Evolutionary conservation across 2,888 invertebrate genomes (phyloP), one percentile per base, ranked within the genome.

Genomic region (Chymomyza amoena): DNA sequence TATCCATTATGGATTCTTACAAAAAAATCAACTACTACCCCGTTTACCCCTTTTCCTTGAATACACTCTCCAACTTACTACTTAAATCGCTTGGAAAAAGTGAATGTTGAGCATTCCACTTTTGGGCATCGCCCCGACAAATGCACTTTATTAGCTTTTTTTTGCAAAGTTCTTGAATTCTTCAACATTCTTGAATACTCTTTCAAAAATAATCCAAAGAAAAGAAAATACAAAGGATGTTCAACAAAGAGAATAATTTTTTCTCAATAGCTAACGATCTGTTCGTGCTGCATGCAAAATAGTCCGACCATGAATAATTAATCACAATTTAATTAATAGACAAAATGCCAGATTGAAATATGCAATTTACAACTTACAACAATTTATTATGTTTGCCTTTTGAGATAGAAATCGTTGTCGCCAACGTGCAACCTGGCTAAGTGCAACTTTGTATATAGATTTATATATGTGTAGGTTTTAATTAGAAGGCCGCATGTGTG

Each of bases 251-350:
- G 59, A 52, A 52, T 54, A 70, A 60, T 32, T 54, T n/a, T n/a
- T 10, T 28, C 28, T 15, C 28, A 28, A 57, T 72, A 81, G 77
- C 72, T 84, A 82, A 87, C 81, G 77, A 77, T 76, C 86, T 66
- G 61, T 87, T 69, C 82, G 70, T 72, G 81, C 77, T 61, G 68
- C 74, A 57, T 57, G 28, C 57, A 57, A 20, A 28, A 25, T 15
- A 13, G 9, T 28, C 20, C 20, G 20, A 36, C 67, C 52, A 74
- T 72, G 66, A 76, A 69, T 74, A 80, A 84, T 84, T 85, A 84
- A 77, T 85, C 77, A 85, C 80, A 80, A 72, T 66, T 77, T 80
- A 85, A 84, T 84, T 85, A 85, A 84, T 84, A 82, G 87, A 82
- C 83, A 84, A 82, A 78, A 82, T 84, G 72, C 69, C 76, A 77